phyloP scores from a whole-genome alignment of 2,113 vertebrate genomes.

The Chitala chitala region DNA sequence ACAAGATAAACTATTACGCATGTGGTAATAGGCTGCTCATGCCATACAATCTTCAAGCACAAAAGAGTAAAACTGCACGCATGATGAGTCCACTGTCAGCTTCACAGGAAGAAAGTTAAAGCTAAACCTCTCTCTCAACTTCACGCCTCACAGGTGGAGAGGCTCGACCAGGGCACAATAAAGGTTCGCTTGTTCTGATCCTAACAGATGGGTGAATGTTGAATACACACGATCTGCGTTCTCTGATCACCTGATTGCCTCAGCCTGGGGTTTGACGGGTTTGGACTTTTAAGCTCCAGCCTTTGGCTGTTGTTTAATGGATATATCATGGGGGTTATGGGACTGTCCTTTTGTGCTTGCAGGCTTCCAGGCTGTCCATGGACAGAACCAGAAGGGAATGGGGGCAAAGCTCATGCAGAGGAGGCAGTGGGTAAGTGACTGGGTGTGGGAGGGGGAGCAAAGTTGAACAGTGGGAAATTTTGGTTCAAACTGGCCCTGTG shows the following conservation, averaged over 20 bases:
- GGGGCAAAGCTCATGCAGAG: not conserved
- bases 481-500: not conserved
- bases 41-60: not conserved
- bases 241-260: not conserved
- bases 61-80: not conserved
- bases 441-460: no score
- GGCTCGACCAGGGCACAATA: not conserved
- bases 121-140: no score
- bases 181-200: not conserved
- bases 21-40: not conserved
- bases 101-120: no score
- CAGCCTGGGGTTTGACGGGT: not conserved
- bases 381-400: not conserved
- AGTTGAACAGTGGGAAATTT: not conserved
- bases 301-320: not conserved
- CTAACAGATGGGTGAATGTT: not conserved
- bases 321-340: not conserved
- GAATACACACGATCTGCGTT: not conserved
- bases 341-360: no score
- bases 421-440: not conserved
- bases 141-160: no score
- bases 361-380: not conserved
- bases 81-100: no score
- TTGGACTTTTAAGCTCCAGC: not conserved
- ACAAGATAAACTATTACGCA: no score